Evolutionary conservation across 1,140 invertebrate genomes (phyloP).

Genomic region (Tribolium castaneum): DNA sequence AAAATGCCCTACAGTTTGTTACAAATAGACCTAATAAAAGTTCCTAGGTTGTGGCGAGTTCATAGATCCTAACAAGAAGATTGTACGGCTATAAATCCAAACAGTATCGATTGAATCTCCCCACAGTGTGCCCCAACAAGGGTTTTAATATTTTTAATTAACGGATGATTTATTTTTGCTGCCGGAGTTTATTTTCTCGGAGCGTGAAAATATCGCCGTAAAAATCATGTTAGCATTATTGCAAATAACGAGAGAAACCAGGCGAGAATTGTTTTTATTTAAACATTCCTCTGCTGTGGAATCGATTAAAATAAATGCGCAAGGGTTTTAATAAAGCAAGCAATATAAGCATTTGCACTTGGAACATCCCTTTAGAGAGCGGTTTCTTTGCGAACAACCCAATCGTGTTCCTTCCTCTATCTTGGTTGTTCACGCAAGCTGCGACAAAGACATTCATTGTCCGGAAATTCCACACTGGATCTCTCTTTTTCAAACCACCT

Average conservation of each 20-base stretch:
- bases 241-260: too few relatives aligned
- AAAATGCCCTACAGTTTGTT: background rate
- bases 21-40: background rate
- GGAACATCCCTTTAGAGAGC: constrained; percentile 1
- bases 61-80: background rate
- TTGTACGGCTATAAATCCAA: background rate
- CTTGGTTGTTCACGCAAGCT: constrained; percentile 29
- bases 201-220: too few relatives aligned
- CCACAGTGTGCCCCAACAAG: background rate
- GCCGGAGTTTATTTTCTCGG: background rate
- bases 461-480: constrained; percentile 17
- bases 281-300: background rate
- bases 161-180: background rate
- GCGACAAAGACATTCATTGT: constrained; percentile 33
- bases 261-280: background rate
- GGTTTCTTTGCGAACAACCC: constrained; percentile 25
- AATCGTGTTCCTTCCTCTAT: constrained; percentile 32
- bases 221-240: background rate
- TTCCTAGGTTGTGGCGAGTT: background rate
- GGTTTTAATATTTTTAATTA: background rate
- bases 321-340: background rate
- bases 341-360: constrained; percentile 14
- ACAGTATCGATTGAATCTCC: background rate
- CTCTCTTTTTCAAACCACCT: constrained; percentile 10
- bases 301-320: background rate